Percentiles rank a stretch among this genome's conserved stretches.
These are phyloP conservation scores for Halcyon smyrnensis DNA, from an alignment of 2,797 vertebrate genomes.

Conservation along the genomic window DNA sequence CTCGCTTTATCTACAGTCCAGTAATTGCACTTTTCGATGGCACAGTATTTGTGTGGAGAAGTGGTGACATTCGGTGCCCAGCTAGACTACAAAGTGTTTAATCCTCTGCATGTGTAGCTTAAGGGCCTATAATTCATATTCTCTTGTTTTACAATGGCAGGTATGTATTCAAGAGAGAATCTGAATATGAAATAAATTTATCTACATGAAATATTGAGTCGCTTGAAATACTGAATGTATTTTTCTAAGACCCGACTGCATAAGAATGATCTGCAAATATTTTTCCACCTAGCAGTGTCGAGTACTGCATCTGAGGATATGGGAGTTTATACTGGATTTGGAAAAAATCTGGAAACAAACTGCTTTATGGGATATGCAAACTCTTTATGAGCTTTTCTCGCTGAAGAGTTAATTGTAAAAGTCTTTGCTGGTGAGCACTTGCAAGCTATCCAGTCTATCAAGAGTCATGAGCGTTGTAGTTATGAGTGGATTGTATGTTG, in stretches of 20 bases:
- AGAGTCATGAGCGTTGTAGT: background rate
- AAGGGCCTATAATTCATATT: constrained; percentile 17
- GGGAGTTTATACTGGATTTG: background rate
- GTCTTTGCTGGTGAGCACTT: background rate
- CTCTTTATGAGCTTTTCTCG: background rate
- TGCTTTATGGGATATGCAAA: background rate
- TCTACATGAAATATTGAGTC: background rate
- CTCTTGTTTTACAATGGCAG: constrained; percentile 10
- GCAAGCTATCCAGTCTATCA: background rate
- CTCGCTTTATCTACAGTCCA: constrained; percentile 39
- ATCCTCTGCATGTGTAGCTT: background rate
- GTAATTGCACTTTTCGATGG: constrained; percentile 47
- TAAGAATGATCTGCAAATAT: constrained; percentile 5
- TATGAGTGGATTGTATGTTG: background rate
- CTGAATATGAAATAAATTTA: constrained; percentile 1
- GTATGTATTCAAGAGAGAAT: background rate
- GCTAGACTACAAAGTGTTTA: background rate
- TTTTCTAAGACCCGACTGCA: background rate
- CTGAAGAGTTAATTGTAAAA: background rate
- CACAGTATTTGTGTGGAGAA: constrained; percentile 6
- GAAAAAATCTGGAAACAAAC: background rate
- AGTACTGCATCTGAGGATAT: background rate
- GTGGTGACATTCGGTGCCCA: constrained; percentile 16
- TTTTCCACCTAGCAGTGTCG: background rate
- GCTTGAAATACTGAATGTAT: background rate